phyloP scores from a whole-genome alignment of 2,797 vertebrate genomes.

The Cossypha heuglini region DNA sequence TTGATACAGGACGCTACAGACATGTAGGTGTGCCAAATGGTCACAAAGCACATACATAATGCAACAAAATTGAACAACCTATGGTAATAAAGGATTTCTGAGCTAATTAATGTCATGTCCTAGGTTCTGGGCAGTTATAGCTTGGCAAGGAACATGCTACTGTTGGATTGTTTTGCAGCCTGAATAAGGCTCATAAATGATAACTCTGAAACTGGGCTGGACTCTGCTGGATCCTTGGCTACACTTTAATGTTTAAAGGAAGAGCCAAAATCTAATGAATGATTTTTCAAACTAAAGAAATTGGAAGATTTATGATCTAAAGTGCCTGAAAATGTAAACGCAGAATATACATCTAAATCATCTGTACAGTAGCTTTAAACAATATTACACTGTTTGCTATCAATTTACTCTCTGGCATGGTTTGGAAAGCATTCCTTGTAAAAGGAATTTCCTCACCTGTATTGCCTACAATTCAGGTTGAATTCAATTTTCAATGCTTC shows the following conservation, averaged over 20 bases:
- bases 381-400: neutral
- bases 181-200: neutral
- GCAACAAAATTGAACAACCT: neutral
- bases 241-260: neutral
- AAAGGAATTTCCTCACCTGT: neutral
- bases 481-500: neutral
- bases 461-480: neutral
- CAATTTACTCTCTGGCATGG: neutral
- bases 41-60: neutral
- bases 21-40: neutral
- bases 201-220: neutral
- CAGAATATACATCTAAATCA: neutral
- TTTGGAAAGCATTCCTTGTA: neutral
- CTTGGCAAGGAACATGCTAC: neutral
- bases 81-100: neutral
- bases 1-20: neutral
- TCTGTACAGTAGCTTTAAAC: neutral
- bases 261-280: neutral
- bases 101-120: neutral
- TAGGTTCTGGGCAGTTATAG: neutral
- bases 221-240: neutral
- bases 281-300: neutral
- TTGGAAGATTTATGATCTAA: neutral
- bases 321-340: neutral
- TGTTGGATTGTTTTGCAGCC: neutral